phyloP scores from a whole-genome alignment of 2,888 invertebrate genomes.

The Magallana nippona region DNA sequence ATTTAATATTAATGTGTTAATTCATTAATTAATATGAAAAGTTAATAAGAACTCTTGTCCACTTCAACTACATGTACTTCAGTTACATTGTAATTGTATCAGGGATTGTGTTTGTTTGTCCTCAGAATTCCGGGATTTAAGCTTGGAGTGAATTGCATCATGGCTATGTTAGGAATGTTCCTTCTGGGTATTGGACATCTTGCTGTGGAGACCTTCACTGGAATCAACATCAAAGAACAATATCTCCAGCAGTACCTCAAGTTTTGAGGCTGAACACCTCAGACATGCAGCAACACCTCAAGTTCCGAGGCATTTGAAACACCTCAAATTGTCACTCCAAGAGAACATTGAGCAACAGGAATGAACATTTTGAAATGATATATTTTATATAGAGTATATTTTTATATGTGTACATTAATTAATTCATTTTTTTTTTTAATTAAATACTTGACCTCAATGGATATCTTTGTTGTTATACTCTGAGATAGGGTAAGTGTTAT shows the following conservation, averaged over 20 bases:
- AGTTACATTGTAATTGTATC: background rate
- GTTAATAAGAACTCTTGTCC: no score
- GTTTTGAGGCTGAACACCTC: conserved; percentile 10
- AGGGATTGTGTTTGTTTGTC: background rate
- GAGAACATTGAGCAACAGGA: background rate
- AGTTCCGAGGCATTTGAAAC: background rate
- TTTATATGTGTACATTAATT: no score
- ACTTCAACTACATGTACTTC: no score
- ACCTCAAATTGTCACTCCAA: background rate
- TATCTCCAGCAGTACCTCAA: conserved; percentile 39
- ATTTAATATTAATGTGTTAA: no score
- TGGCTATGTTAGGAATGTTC: conserved; percentile 43
- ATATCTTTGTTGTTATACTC: no score
- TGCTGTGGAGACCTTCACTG: conserved; percentile 46
- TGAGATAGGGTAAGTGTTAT: no score
- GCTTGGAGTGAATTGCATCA: conserved; percentile 41
- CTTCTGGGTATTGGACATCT: conserved; percentile 45
- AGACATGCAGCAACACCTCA: no score
- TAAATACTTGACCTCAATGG: no score
- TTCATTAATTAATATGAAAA: no score
- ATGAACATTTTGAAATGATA: background rate
- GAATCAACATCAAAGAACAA: conserved; percentile 49
- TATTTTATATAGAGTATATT: background rate
- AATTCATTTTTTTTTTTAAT: no score
- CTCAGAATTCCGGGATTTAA: conserved; percentile 55